phyloP scores from a whole-genome alignment of 2,797 vertebrate genomes.

The Argyrosomus regius region DNA sequence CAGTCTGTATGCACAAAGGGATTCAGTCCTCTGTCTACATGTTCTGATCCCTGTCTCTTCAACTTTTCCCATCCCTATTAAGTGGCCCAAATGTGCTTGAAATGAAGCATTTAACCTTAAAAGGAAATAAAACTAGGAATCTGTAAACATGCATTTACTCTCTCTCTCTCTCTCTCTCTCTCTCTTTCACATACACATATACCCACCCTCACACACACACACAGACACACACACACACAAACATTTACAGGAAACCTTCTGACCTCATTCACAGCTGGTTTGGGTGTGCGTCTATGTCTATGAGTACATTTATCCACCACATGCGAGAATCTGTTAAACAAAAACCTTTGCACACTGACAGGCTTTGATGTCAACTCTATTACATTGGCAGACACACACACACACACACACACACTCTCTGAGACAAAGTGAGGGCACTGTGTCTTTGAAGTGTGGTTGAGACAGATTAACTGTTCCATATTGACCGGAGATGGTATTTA shows the following conservation, averaged over 20 bases:
- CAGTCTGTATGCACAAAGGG: not conserved
- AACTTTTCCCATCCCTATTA: slow-evolving; percentile 13
- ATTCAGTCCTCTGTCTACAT: not conserved
- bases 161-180: no score
- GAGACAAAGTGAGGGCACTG: slow-evolving; percentile 44
- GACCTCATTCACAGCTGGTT: slow-evolving; percentile 70
- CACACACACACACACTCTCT: slow-evolving; percentile 2
- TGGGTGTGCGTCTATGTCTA: slow-evolving; percentile 42
- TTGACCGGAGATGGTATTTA: slow-evolving; percentile 66
- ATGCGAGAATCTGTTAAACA: slow-evolving; percentile 46
- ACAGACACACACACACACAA: slow-evolving; percentile 20
- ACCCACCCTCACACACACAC: slow-evolving; percentile 9
- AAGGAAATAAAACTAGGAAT: slow-evolving; percentile 48
- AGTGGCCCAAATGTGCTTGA: slow-evolving; percentile 54
- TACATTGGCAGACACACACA: slow-evolving; percentile 28
- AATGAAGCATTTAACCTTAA: slow-evolving; percentile 60
- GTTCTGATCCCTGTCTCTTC: slow-evolving; percentile 8
- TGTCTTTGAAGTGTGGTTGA: slow-evolving; percentile 69
- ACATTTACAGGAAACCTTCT: slow-evolving; percentile 47
- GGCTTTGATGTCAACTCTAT: slow-evolving; percentile 62
- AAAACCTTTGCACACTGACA: slow-evolving; percentile 47
- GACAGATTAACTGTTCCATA: slow-evolving; percentile 69
- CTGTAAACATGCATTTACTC: slow-evolving; percentile 59
- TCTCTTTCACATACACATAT: not conserved
- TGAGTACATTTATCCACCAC: slow-evolving; percentile 52